These are phyloP conservation scores for Aleadryas rufinucha DNA, from an alignment of 2,113 vertebrate genomes.

Conservation along the genomic window DNA sequence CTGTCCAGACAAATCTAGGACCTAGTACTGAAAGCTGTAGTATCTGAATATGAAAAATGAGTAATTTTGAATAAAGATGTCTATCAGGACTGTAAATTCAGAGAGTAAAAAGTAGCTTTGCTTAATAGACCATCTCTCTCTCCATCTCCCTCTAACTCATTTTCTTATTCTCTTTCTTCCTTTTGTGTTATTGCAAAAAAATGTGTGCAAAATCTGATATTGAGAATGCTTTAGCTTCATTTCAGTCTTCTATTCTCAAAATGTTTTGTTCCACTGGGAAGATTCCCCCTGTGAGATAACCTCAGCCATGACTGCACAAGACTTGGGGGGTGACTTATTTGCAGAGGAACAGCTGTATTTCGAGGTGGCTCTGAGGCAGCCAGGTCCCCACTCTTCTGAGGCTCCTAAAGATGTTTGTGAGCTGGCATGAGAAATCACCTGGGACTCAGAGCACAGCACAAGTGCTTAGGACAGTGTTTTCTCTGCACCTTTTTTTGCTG, in stretches of 20 bases:
- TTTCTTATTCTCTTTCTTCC: slow-evolving; percentile 36
- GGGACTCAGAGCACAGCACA: not conserved
- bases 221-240: slow-evolving; percentile 8
- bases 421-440: slow-evolving; percentile 16
- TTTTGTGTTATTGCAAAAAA: not conserved
- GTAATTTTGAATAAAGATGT: slow-evolving; percentile 44
- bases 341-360: not conserved
- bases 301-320: not conserved
- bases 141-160: slow-evolving; percentile 27
- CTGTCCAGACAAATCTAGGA: slow-evolving; percentile 44
- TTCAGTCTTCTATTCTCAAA: not conserved
- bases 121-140: slow-evolving; percentile 23
- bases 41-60: slow-evolving; percentile 35
- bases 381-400: not conserved
- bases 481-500: not conserved
- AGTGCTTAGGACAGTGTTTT: slow-evolving; percentile 45
- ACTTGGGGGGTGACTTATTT: not conserved
- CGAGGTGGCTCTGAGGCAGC: not conserved
- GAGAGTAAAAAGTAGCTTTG: slow-evolving; percentile 3
- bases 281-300: not conserved
- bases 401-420: not conserved
- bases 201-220: not conserved
- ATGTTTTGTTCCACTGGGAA: slow-evolving; percentile 5
- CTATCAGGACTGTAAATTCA: slow-evolving; percentile 43
- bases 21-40: slow-evolving; percentile 11